A percentile compares a stretch with the other conserved stretches of the same genome.
Conservation (phyloP, 2,797 vertebrate species). For the Geotrypetes seraphini region DNA sequence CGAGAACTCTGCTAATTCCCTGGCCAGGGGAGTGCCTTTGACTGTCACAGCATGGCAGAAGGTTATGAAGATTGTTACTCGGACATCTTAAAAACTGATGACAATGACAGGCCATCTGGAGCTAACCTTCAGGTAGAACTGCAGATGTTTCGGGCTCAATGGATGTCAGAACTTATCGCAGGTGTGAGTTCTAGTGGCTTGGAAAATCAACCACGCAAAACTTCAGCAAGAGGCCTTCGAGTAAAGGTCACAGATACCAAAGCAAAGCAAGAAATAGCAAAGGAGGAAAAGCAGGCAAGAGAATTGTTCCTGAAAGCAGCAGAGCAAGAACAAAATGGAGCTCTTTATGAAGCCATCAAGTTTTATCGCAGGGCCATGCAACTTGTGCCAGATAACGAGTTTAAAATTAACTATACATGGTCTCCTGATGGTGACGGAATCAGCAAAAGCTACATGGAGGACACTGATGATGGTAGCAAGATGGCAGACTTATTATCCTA, state of each 20-base stretch:
- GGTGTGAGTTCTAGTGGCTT: constrained; percentile 48
- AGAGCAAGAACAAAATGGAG: too few relatives aligned
- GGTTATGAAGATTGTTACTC: too few relatives aligned
- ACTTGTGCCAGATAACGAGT: constrained; percentile 95
- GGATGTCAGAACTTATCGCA: constrained; percentile 93
- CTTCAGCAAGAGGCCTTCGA: constrained; percentile 38
- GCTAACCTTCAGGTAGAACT: constrained; percentile 90
- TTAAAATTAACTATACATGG: constrained; percentile 87
- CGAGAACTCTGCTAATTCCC: constrained; percentile 80
- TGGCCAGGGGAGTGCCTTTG: not conserved
- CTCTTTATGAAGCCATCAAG: constrained; percentile 96
- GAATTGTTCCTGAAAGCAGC: too few relatives aligned
- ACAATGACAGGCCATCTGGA: too few relatives aligned
- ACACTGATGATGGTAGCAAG: constrained; percentile 64
- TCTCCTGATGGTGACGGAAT: constrained; percentile 74
- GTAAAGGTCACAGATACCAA: constrained; percentile 57
- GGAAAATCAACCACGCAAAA: constrained; percentile 41
- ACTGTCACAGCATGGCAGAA: constrained; percentile 20
- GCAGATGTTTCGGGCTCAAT: constrained; percentile 84
- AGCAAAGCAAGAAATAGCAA: constrained; percentile 72
- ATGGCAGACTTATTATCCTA: constrained; percentile 80
- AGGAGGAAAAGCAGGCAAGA: constrained; percentile 89
- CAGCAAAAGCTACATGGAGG: constrained; percentile 71
- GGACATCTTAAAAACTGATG: too few relatives aligned
- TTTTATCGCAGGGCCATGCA: constrained; percentile 97